Base-by-base conservation (phyloP, 2,113 vertebrate species). In the Numida meleagris region DNA sequence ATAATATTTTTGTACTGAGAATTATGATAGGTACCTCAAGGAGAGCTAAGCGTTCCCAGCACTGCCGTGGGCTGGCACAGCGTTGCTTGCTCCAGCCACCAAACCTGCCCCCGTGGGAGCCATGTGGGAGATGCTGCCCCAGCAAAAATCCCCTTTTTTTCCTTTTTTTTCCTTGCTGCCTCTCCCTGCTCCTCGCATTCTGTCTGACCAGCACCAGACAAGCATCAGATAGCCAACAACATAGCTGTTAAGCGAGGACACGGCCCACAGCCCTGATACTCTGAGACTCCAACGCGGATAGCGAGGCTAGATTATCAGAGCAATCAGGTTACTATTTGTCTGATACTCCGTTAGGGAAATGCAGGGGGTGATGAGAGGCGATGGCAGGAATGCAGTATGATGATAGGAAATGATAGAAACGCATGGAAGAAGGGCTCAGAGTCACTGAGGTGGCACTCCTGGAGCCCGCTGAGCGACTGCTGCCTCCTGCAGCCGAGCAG, bases 401-500 rank as follows among this genome's bases (percentile, higher is more conserved):
- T 0, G 27, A 8, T 1, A 63, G 68, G 50, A 46, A 63, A 74
- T 0, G 14, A 43, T 13, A 10, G 0, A 0, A 43, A 45, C 0
- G 16, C 45, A 21, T 9, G 33, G 86, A 79, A 73, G 34, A 48
- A 33, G 33, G 29, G 51, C 51, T 9, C 13, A 82, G 46, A 34
- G 75, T 55, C 89, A 48, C 0, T 6, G 38, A 72, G 77, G 70
- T 36, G 93, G 68, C 82, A 58, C 59, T 42, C 8, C 3, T 57
- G 63, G 66, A 66, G 58, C 8, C 58, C 45, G 4, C 7, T 2
- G 4, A 21, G 45, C 61, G 57, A n/a, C 15, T 48, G 21, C 68
- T 77, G 76, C 43, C 58, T 46, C 67, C 40, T 17, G 58, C 25
- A 33, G 57, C 65, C 3, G 29, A 58, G 72, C 2, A 89, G 85